Evolutionary conservation across 2,888 invertebrate species (phyloP), one percentile per base, ranked within the genome.

Genomic region (Scelioninae gen. 1): DNA sequence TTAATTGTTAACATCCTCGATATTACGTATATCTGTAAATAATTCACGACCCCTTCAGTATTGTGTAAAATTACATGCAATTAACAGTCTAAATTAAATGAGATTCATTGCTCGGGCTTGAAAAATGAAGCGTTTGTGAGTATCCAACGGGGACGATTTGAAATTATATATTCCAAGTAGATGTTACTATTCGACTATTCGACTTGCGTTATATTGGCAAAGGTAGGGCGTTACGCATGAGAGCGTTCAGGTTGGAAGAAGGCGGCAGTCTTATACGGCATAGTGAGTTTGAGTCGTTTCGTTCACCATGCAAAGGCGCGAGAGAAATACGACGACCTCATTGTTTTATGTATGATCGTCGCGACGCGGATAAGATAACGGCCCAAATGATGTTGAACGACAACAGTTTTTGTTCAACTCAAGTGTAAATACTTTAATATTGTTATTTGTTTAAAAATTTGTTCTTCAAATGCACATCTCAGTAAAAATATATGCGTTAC

Each of bases 161-260:
- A 58, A 79, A 83, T 83, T 71, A 79, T 78, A 79, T 79, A 83
- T 79, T 83, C 71, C 65, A 47, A 65, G 74, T 78, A 65, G 83
- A 79, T 63, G 81, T 74, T 83, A 66, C 79, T 80, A 75, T 84
- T 84, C 75, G 72, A 56, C 83, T 85, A 84, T 85, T 86, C 84
- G 85, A 84, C 86, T 87, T 87, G 86, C 85, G 86, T 86, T 87
- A 78, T 88, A 86, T 87, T 87, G 89, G 87, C 87, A 87, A 91
- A 91, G 92, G 91, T 91, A 91, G 92, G 91, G 92, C 91, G 92
- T 92, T 90, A 91, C 88, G 92, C 91, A 89, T 89, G 91, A 89
- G 88, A 87, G 87, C 86, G 81, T 87, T 68, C 85, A 75, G 85
- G 86, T 88, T 87, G 88, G 87, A 88, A 87, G 88, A 89, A 90